A percentile compares a stretch with the other conserved stretches of the same genome.
Evolutionary conservation across 2,113 vertebrate species (phyloP).

Genomic region (Myotis lucifugus): DNA sequence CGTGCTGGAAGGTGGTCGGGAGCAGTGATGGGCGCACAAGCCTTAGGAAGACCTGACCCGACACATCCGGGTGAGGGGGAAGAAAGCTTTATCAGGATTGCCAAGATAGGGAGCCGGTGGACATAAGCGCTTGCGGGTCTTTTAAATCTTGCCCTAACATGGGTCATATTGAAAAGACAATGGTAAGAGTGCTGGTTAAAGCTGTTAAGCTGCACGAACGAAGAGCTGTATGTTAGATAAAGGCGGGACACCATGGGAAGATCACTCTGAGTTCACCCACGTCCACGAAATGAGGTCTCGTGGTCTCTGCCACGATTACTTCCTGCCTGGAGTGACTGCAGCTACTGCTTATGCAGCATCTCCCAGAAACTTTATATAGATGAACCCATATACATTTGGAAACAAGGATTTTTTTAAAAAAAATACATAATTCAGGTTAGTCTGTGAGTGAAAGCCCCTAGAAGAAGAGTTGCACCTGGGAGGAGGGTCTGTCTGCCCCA

Average conservation of each 20-base stretch:
- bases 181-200: neutral
- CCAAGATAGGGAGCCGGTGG: neutral
- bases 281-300: neutral
- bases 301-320: neutral
- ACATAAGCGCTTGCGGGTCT: neutral
- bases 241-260: neutral
- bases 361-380: neutral
- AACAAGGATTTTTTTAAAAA: neutral
- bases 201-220: neutral
- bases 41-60: neutral
- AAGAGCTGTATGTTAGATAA: neutral
- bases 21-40: neutral
- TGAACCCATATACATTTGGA: neutral
- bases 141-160: neutral
- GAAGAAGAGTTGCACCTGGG: neutral
- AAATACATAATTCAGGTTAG: too few relatives aligned
- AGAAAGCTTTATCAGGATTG: neutral
- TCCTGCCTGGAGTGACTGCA: neutral
- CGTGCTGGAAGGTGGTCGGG: neutral
- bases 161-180: neutral
- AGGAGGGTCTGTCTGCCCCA: neutral
- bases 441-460: neutral
- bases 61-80: neutral
- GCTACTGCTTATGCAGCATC: neutral
- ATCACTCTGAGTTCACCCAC: neutral